Conservation (phyloP, 2,888 invertebrate genomes). For the Yponomeuta cagnagella region DNA sequence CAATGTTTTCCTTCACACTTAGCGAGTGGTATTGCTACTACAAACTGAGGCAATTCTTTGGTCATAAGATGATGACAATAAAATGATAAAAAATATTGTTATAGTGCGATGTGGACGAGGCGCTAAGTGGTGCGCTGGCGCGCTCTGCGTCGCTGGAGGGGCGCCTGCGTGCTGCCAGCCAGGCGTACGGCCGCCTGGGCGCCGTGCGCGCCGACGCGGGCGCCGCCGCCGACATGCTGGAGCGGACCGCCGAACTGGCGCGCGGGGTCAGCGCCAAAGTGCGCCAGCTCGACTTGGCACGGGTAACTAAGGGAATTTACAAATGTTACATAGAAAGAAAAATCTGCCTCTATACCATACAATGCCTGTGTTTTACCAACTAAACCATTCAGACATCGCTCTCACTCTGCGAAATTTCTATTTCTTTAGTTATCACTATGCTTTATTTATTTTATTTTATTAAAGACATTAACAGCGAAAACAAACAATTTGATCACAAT, state of each 20-base stretch:
- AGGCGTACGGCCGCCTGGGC: constrained; percentile 87
- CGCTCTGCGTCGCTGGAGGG: constrained; percentile 86
- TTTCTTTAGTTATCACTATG: too few species aligned
- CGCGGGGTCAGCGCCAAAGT: constrained; percentile 98
- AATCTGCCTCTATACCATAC: not conserved
- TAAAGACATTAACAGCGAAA: too few species aligned
- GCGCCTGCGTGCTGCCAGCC: constrained; percentile 86
- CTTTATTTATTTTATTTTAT: too few species aligned
- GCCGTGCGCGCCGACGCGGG: constrained; percentile 86
- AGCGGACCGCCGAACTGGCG: constrained; percentile 90
- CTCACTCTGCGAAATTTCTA: too few species aligned
- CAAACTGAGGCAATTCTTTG: too few species aligned
- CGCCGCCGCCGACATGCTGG: constrained; percentile 88
- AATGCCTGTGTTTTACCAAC: too few species aligned
- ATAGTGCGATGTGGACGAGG: constrained; percentile 81
- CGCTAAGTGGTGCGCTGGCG: constrained; percentile 82
- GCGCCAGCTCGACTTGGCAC: constrained; percentile 91
- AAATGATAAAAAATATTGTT: not conserved
- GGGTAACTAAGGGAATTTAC: constrained; percentile 72
- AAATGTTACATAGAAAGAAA: not conserved
- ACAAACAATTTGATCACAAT: too few species aligned
- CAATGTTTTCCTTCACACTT: too few species aligned
- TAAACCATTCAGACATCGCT: too few species aligned
- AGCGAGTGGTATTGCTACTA: not conserved
- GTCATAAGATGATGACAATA: too few species aligned